Evolutionary conservation across 2,113 vertebrate species (phyloP), one percentile per base, ranked within the genome.

Genomic region (Eulemur rufifrons): DNA sequence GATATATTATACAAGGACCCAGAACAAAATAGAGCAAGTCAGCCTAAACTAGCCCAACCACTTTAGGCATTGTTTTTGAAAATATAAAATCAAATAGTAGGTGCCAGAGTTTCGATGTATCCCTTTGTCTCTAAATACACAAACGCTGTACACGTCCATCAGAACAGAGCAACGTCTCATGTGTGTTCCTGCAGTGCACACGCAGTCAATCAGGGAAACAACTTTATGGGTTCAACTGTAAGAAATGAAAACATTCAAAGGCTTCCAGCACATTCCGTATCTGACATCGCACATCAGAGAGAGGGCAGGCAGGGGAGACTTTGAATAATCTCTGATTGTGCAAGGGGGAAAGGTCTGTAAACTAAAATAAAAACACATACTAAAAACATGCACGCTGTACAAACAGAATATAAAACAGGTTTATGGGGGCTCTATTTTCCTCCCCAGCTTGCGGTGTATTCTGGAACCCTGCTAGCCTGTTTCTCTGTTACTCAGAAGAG

Each of bases 351-450:
- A 97, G 98, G 97, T 77, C 97, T 97, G 96, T 73, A 97, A 95
- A 96, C 97, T 89, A 96, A 98, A 98, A 98, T 98, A 98, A 98
- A 98, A 98, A 97, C 96, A 85, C 96, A 95, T 95, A 96, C 96
- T 97, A 96, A 97, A 97, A 97, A 89, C 6, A 56, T 18, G 92
- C 64, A 74, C 85, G 91, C 83, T 97, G 82, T 96, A 94, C 97
- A 97, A 98, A 98, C 96, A 98, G 96, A 97, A 98, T 94, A 96
- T 95, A 98, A 95, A 98, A 96, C 94, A 98, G 95, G 96, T 96
- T 96, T 96, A 97, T 96, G 50, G 54, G 82, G 81, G 92, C 90
- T 96, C 1, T 80, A 92, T 97, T 98, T 98, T 95, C 96, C 96
- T 98, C 96, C 91, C 80, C 92, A 92, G 98, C 93, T 98, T 96